Conservation (phyloP, 2,113 vertebrate genomes). For the Hydropotes inermis region DNA sequence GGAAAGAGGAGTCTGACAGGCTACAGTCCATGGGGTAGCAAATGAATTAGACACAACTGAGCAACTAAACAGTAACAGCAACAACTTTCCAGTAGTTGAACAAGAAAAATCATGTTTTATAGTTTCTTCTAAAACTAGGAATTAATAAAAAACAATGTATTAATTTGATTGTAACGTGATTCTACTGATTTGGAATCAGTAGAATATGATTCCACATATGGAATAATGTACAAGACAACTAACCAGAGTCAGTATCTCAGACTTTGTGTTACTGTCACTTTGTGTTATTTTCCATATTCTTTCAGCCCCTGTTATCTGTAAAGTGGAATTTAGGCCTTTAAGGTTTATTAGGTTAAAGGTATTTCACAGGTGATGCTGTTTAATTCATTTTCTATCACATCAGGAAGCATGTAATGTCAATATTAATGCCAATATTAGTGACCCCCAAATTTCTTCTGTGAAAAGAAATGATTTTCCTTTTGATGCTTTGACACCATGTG, state of each 20-base stretch:
- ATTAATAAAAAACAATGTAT: neutral
- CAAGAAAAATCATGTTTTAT: neutral
- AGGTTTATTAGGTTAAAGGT: neutral
- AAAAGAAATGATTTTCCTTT: neutral
- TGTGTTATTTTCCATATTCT: neutral
- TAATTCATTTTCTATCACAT: neutral
- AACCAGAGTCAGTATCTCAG: neutral
- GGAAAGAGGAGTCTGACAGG: neutral
- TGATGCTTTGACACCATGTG: neutral
- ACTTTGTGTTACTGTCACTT: neutral
- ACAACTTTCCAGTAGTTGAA: neutral
- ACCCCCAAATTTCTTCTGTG: neutral
- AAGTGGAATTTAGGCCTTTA: neutral
- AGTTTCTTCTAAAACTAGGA: neutral
- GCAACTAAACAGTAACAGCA: neutral
- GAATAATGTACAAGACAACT: neutral
- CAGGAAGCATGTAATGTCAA: neutral
- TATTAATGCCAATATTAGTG: neutral
- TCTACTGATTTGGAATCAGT: neutral
- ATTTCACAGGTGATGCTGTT: neutral
- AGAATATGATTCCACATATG: too few relatives aligned
- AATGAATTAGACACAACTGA: neutral
- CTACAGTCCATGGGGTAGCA: neutral
- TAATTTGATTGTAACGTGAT: neutral
- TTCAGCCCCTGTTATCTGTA: neutral